These are phyloP conservation scores for Tolmerus cingulatus DNA, from an alignment of 2,888 invertebrate species.

Conservation along the genomic window DNA sequence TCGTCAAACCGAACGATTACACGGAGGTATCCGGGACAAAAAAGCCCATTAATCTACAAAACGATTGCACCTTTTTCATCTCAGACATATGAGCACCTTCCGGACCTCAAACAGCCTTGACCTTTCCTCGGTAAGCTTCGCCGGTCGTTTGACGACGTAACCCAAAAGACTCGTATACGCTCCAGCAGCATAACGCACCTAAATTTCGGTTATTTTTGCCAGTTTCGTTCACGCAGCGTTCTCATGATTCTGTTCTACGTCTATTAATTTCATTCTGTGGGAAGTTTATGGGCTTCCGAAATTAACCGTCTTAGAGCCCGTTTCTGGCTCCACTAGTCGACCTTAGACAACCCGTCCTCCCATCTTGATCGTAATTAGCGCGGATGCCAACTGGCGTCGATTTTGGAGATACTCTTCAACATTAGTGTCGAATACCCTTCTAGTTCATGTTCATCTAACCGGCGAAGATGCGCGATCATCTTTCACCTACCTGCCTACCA, in stretches of 20 bases:
- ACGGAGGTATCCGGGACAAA: not conserved
- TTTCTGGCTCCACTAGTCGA: slow-evolving; percentile 1
- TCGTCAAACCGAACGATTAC: not conserved
- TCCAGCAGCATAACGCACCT: not conserved
- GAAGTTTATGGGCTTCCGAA: not conserved
- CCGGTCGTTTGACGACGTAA: not conserved
- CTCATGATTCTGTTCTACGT: not conserved
- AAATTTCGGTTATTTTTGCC: not conserved
- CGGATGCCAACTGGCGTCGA: not conserved
- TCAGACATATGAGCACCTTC: not conserved
- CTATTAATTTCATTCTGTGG: not conserved
- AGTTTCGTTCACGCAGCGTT: not conserved
- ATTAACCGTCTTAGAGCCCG: not conserved
- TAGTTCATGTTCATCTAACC: not conserved
- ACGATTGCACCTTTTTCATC: not conserved
- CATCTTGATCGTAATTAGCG: not conserved
- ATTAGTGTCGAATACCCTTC: not conserved
- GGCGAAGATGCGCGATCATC: not conserved
- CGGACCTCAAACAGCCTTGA: not conserved
- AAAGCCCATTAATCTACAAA: slow-evolving; percentile 5
- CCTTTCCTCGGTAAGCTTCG: not conserved
- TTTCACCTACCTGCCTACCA: not conserved
- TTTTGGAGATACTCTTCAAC: not conserved
- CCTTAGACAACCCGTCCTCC: not conserved
- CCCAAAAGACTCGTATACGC: not conserved